Conservation (phyloP, 2,797 vertebrate genomes). For the Channa striata region DNA sequence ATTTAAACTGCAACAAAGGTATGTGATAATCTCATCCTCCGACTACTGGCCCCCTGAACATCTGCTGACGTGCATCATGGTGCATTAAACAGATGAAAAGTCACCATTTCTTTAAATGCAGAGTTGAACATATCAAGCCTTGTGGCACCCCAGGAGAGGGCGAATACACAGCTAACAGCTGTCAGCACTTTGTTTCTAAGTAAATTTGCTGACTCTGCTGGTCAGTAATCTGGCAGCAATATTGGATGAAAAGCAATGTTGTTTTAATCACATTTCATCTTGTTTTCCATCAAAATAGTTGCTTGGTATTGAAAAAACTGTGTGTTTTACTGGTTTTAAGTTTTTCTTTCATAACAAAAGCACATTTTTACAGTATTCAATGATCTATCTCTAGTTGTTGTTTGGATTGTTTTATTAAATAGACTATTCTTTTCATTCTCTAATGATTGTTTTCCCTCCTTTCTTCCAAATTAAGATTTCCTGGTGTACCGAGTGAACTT, state of each 20-base stretch:
- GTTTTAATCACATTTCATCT: not conserved
- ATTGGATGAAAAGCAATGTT: not conserved
- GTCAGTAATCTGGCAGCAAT: not conserved
- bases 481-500: constrained; percentile 78
- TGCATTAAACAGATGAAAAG: no score
- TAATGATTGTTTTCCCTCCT: not conserved
- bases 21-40: constrained; percentile 26
- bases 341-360: not conserved
- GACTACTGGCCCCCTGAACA: no score
- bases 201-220: constrained; percentile 26
- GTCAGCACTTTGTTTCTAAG: constrained; percentile 22
- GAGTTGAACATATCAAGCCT: not conserved
- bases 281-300: no score
- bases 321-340: not conserved
- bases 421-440: not conserved
- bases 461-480: constrained; percentile 74
- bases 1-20: constrained; percentile 82
- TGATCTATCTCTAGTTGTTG: accelerated
- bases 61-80: no score
- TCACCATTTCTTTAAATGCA: not conserved
- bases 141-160: not conserved
- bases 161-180: constrained; percentile 10
- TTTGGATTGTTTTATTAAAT: not conserved
- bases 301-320: no score
- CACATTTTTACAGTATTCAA: not conserved